These are phyloP conservation scores for Elephantulus edwardii DNA, from an alignment of 2,113 vertebrate species.

Conservation along the genomic window DNA sequence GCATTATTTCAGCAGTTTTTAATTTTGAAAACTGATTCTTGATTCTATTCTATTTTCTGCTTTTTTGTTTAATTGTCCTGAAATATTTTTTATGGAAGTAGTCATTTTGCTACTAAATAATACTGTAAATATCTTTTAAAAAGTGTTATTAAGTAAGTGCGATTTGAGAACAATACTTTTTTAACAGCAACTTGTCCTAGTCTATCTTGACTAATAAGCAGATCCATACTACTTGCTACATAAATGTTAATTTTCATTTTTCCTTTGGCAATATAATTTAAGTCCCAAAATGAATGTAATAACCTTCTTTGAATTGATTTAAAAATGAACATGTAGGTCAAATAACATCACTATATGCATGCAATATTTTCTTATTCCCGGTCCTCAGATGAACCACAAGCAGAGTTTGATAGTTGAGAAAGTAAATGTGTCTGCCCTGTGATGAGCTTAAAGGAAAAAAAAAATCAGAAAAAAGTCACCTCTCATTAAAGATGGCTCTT, in stretches of 20 bases:
- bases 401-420: neutral
- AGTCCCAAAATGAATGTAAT: neutral
- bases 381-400: conserved; percentile 18
- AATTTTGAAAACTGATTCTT: conserved; percentile 31
- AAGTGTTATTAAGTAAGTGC: neutral
- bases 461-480: conserved; percentile 40
- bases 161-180: neutral
- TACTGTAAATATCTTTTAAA: neutral
- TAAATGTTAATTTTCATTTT: neutral
- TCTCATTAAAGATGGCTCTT: conserved; percentile 41
- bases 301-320: neutral
- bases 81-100: neutral
- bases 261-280: neutral
- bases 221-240: neutral
- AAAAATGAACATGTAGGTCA: neutral
- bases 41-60: neutral
- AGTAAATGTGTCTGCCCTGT: neutral
- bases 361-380: conserved; percentile 30
- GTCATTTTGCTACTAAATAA: neutral
- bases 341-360: neutral
- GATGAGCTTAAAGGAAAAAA: conserved; percentile 37
- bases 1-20: neutral
- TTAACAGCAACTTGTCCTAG: neutral
- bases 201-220: neutral
- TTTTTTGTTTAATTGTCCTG: conserved; percentile 17